Percentiles rank a stretch among this genome's conserved stretches.
phyloP scores from a whole-genome alignment of 2,797 vertebrate genomes.

The Kryptolebias ocellatus region DNA sequence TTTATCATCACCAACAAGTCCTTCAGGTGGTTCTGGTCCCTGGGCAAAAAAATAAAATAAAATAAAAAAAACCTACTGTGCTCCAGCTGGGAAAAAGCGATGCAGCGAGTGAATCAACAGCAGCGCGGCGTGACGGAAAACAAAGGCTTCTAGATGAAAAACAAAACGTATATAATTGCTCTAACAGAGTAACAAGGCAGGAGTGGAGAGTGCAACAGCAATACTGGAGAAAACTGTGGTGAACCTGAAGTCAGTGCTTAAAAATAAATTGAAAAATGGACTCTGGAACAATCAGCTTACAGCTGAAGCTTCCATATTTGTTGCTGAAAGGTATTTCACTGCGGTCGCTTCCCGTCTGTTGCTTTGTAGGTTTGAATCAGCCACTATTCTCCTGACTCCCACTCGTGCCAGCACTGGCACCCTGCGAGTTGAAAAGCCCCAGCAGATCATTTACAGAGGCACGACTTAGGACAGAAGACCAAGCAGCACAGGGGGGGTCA shows the following conservation, averaged over 20 bases:
- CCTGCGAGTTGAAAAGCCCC: slow-evolving; percentile 36
- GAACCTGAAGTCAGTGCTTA: slow-evolving; percentile 42
- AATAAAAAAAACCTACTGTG: slow-evolving; percentile 8
- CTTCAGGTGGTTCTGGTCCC: not conserved
- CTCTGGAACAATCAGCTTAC: not conserved
- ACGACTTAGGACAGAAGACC: slow-evolving; percentile 35
- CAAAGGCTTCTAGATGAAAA: not conserved
- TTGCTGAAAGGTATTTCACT: slow-evolving; percentile 16
- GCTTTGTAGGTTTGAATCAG: slow-evolving; percentile 5
- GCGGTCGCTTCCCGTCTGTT: slow-evolving; percentile 10
- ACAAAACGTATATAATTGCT: not conserved
- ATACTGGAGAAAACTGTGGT: too few relatives aligned
- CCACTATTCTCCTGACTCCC: slow-evolving; percentile 17
- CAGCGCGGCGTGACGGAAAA: slow-evolving; percentile 8
- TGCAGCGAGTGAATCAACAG: not conserved
- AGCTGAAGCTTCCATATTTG: not conserved
- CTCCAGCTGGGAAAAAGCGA: not conserved
- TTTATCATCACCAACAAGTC: not conserved
- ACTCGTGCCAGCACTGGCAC: slow-evolving; percentile 36
- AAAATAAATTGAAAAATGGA: slow-evolving; percentile 29
- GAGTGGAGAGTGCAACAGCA: slow-evolving; percentile 40
- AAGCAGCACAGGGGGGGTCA: slow-evolving; percentile 22
- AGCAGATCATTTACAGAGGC: slow-evolving; percentile 25
- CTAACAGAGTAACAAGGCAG: slow-evolving; percentile 6
- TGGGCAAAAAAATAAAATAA: not conserved